A percentile compares a stretch with the other conserved stretches of the same genome.
These are phyloP conservation scores for Cassiopea andromeda DNA, from an alignment of 30 jellyfish, hydroid and myxozoan genomes.

Conservation along the genomic window DNA sequence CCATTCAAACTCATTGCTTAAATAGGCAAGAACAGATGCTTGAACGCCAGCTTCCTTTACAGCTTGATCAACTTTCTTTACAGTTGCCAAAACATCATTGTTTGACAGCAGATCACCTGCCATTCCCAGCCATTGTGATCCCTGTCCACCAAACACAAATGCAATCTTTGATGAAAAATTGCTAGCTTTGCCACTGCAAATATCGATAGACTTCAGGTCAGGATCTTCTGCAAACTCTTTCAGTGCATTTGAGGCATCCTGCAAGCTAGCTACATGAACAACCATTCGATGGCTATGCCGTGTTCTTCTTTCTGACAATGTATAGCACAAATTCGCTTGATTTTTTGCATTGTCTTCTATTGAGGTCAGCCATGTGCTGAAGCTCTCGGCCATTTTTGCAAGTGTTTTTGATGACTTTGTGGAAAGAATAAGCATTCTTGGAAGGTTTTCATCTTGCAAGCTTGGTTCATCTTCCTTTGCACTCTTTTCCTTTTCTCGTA, in stretches of 20 bases:
- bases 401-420: slow-evolving; percentile 54
- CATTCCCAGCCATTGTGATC: slow-evolving; percentile 57
- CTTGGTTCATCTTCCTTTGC: background rate
- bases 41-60: background rate
- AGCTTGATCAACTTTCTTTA: slow-evolving; percentile 12
- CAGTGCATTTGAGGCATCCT: slow-evolving; percentile 5
- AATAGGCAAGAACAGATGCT: slow-evolving; percentile 16
- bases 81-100: background rate
- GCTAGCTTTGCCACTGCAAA: slow-evolving; percentile 28
- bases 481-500: background rate
- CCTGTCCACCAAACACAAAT: slow-evolving; percentile 70
- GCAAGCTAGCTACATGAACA: background rate
- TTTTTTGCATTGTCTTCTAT: slow-evolving; percentile 9
- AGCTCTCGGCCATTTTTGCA: slow-evolving; percentile 21
- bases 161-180: slow-evolving; percentile 23
- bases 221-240: slow-evolving; percentile 4
- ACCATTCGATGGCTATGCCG: slow-evolving; percentile 39
- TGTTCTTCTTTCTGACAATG: slow-evolving; percentile 56
- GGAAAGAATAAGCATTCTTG: slow-evolving; percentile 9
- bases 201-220: slow-evolving; percentile 4
- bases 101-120: slow-evolving; percentile 12
- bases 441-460: background rate
- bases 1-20: background rate
- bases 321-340: slow-evolving; percentile 34
- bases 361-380: slow-evolving; percentile 19